These are phyloP conservation scores for Champsocephalus esox DNA, from an alignment of 2,797 vertebrate species.

Conservation along the genomic window DNA sequence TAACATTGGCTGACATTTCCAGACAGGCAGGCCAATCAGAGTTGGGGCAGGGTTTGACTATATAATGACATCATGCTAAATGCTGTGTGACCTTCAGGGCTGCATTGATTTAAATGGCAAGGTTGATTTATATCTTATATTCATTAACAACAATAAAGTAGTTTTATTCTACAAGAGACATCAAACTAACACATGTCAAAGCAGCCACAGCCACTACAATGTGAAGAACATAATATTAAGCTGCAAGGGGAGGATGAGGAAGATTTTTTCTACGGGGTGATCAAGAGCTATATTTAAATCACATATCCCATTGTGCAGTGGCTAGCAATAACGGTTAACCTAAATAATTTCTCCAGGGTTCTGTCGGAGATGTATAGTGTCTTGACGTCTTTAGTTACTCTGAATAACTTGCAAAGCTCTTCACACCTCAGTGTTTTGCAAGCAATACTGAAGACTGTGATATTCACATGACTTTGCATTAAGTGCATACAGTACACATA, in stretches of 20 bases:
- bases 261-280: background rate
- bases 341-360: background rate
- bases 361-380: background rate
- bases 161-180: background rate
- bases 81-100: accelerated
- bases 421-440: background rate
- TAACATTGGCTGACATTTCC: constrained; percentile 5
- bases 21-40: background rate
- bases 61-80: background rate
- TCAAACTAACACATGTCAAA: background rate
- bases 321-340: background rate
- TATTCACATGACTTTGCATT: background rate
- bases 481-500: background rate
- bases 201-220: background rate
- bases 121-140: background rate
- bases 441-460: background rate
- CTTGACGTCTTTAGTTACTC: background rate
- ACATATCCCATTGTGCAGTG: background rate
- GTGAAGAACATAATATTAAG: too few species aligned
- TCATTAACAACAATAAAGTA: background rate
- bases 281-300: background rate
- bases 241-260: too few species aligned
- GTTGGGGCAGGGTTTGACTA: background rate
- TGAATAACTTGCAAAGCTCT: constrained; percentile 3
- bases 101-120: background rate